Conservation (phyloP, 2,113 vertebrate genomes). For the Indicator indicator region DNA sequence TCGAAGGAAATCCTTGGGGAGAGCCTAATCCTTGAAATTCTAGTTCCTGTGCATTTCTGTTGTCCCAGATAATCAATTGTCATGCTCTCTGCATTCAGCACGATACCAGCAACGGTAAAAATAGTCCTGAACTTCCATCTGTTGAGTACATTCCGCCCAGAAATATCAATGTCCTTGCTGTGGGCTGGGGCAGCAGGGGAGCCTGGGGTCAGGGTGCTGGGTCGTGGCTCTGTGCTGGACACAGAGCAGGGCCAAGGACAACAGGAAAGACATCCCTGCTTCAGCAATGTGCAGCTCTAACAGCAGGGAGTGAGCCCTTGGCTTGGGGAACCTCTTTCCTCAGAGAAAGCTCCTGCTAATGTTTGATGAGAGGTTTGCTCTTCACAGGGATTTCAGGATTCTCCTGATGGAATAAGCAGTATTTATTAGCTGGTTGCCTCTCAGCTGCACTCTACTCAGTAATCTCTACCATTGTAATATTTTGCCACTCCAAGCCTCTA, state of each 20-base stretch:
- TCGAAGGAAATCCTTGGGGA: neutral
- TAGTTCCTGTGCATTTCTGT: conserved; percentile 51
- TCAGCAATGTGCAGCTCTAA: neutral
- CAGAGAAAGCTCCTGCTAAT: neutral
- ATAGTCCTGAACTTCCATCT: conserved; percentile 53
- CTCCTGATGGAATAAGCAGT: neutral
- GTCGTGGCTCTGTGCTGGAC: neutral
- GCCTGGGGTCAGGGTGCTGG: neutral
- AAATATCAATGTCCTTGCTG: neutral
- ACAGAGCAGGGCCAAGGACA: neutral
- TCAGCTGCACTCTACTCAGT: neutral
- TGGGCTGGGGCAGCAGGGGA: neutral
- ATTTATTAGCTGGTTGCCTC: neutral
- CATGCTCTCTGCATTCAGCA: conserved; percentile 23
- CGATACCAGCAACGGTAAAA: conserved; percentile 9
- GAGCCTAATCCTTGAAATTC: conserved; percentile 64
- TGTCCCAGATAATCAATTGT: conserved; percentile 60
- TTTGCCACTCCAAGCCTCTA: neutral
- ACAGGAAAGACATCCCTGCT: fast-evolving
- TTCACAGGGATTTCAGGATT: neutral
- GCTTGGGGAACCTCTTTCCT: neutral
- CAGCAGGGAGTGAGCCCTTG: neutral
- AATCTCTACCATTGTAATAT: neutral
- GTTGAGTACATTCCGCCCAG: conserved; percentile 37
- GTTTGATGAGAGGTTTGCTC: neutral